phyloP scores from a whole-genome alignment of 30 jellyfish, hydroid and myxozoan species.

The Morbakka virulenta region DNA sequence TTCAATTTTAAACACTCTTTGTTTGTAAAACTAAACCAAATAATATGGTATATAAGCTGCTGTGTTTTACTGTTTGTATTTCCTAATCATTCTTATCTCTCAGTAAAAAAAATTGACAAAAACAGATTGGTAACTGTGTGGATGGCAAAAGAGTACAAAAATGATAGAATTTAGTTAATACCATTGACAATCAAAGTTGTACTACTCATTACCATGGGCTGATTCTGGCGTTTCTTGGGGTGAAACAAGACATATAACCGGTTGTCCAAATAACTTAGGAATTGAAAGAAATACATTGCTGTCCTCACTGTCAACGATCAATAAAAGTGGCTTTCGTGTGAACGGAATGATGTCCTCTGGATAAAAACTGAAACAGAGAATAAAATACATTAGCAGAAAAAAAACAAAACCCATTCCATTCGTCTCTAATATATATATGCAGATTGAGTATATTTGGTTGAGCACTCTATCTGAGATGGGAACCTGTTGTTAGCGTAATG shows the following conservation, averaged over 20 bases:
- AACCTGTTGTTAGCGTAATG: too few relatives aligned
- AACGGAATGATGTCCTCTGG: slow-evolving; percentile 79
- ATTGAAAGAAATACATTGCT: slow-evolving; percentile 29
- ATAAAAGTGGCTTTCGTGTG: slow-evolving; percentile 68
- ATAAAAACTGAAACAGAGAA: slow-evolving; percentile 40
- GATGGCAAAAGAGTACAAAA: too few relatives aligned
- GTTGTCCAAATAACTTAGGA: slow-evolving; percentile 70
- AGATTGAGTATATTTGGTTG: background rate
- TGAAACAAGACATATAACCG: slow-evolving; percentile 73
- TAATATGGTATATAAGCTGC: too few relatives aligned
- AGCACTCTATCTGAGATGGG: background rate
- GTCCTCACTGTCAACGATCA: slow-evolving; percentile 63
- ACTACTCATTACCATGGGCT: slow-evolving; percentile 2
- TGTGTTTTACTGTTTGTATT: too few relatives aligned
- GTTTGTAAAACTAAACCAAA: too few relatives aligned
- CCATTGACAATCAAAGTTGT: too few relatives aligned
- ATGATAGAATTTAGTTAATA: too few relatives aligned
- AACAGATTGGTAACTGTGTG: too few relatives aligned
- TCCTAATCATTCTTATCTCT: too few relatives aligned
- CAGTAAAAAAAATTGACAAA: too few relatives aligned
- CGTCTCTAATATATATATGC: background rate
- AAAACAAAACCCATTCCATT: background rate
- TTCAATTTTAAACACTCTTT: too few relatives aligned
- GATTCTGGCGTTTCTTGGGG: slow-evolving; percentile 43
- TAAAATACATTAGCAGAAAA: background rate